Evolutionary conservation across 2,797 vertebrate species (phyloP).

Genomic region (Helicolenus hilgendorfi): DNA sequence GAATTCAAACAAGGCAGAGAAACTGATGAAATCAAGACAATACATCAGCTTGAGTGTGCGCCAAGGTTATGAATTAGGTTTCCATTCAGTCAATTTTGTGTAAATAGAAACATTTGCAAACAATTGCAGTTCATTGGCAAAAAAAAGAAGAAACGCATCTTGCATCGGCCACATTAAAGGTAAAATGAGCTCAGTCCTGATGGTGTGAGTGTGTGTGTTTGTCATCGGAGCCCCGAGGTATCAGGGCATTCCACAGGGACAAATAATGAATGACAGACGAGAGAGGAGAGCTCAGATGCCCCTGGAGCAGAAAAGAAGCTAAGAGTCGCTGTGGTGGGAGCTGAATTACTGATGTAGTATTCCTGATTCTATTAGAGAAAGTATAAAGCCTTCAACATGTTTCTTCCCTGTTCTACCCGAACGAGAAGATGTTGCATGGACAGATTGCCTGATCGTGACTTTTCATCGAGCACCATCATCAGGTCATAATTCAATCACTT

Average conservation of each 20-base stretch:
- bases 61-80: background rate
- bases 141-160: background rate
- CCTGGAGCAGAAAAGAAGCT: slow-evolving; percentile 27
- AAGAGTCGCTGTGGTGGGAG: background rate
- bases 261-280: slow-evolving; percentile 67
- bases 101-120: slow-evolving; percentile 23
- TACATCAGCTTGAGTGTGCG: background rate
- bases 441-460: background rate
- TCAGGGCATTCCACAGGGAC: slow-evolving; percentile 48
- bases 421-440: background rate
- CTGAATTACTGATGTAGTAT: slow-evolving; percentile 9
- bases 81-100: background rate
- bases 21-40: background rate
- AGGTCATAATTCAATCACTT: background rate
- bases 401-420: background rate
- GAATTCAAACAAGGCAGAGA: background rate
- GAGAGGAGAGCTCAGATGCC: slow-evolving; percentile 26
- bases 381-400: background rate
- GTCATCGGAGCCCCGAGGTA: slow-evolving; percentile 16
- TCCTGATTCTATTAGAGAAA: background rate
- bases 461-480: background rate
- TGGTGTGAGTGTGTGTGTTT: slow-evolving; percentile 10
- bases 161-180: background rate
- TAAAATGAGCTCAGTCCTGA: slow-evolving; percentile 2
- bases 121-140: background rate